Evolutionary conservation across 2,113 vertebrate genomes (phyloP).

Genomic region (Menura novaehollandiae): DNA sequence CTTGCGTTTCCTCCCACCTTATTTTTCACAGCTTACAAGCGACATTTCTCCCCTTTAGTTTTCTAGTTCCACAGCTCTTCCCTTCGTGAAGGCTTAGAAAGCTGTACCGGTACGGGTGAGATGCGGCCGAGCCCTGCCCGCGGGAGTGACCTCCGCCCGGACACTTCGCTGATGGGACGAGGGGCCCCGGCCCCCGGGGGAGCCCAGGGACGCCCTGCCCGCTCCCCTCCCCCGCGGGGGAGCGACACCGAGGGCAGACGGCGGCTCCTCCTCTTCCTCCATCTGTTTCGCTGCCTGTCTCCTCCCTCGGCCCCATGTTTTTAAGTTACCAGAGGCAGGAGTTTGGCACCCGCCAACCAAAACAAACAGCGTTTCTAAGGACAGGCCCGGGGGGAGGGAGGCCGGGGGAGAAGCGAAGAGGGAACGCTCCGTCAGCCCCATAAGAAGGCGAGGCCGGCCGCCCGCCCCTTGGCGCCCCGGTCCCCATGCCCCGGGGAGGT

Average conservation of each 20-base stretch:
- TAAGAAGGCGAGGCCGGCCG: not conserved
- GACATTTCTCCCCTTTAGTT: not conserved
- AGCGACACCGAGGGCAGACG: not conserved
- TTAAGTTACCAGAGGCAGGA: not conserved
- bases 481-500: too few relatives aligned
- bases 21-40: not conserved
- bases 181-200: not conserved
- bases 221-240: not conserved
- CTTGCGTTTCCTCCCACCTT: not conserved
- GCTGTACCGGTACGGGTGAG: fast-evolving
- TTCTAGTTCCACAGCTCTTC: not conserved
- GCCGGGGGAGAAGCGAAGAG: not conserved
- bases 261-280: conserved; percentile 45
- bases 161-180: fast-evolving
- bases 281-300: not conserved
- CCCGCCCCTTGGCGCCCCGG: not conserved
- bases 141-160: fast-evolving
- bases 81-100: not conserved
- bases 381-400: not conserved
- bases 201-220: too few relatives aligned
- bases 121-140: fast-evolving
- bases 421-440: not conserved
- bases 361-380: conserved; percentile 63
- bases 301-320: conserved; percentile 38
- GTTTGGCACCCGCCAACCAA: conserved; percentile 35